Evolutionary conservation across 2,888 invertebrate genomes (phyloP), one percentile per base, ranked within the genome.

Genomic region (Conchocele bisecta): DNA sequence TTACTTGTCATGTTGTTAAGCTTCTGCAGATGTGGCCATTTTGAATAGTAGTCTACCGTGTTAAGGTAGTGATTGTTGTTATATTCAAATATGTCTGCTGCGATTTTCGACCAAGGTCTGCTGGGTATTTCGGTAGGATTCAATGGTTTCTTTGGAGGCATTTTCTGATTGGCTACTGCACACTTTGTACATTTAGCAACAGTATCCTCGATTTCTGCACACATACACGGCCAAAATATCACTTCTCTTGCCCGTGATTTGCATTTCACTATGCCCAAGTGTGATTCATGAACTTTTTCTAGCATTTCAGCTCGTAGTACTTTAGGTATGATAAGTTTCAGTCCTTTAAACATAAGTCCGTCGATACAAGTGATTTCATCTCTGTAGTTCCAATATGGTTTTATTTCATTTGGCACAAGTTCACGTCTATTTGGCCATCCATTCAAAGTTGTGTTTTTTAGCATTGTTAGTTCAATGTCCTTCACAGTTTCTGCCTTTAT

Each of bases 181-280:
- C 67, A 71, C 15, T 50, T 48, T n/a, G 31, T 53, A 39, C 65
- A 71, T 39, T 73, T 53, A 15, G 29, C 24, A 33, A 73, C 58
- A 7, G 53, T 42, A 13, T 68, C 48, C 31, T 66, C 72, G 44
- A 65, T 69, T n/a, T 69, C 58, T 9, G 37, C 50, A 24, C 57
- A 66, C 65, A 75, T 72, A 2, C 54, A 48, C 1, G 53, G 60
- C 68, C 76, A 76, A 53, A 69, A 76, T 17, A 72, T 51, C 6
- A 76, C 50, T 37, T 76, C 69, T 51, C 69, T 64, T 9, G 75
- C 69, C 6, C 69, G 44, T 13, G 53, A 28, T 39, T 70, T 67
- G 7, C 69, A 69, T 17, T 77, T 77, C 20, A 77, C 73, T 3
- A 58, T 46, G n/a, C 76, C 69, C 6, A 76, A 24, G 39, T 76